A percentile compares a stretch with the other conserved stretches of the same genome.
Evolutionary conservation across 2,113 vertebrate genomes (phyloP).

Genomic region (Bujurquina vittata): DNA sequence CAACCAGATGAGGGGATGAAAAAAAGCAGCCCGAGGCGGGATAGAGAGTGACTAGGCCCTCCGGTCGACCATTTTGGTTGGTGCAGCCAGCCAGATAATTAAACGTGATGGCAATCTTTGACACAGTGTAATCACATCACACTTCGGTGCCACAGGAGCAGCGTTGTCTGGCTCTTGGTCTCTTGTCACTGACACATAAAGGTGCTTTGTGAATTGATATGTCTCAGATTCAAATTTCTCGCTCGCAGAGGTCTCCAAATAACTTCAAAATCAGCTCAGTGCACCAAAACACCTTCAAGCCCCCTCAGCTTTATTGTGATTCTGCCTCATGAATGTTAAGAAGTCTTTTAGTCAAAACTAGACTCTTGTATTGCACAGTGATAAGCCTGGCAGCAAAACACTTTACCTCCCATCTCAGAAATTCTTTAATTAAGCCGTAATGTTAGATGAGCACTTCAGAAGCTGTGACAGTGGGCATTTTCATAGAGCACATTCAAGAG

Average conservation of each 20-base stretch:
- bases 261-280: slow-evolving; percentile 20
- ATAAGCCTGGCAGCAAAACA: background rate
- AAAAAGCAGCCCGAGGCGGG: slow-evolving; percentile 45
- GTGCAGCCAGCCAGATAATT: slow-evolving; percentile 76
- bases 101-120: slow-evolving; percentile 74
- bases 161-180: slow-evolving; percentile 42
- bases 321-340: slow-evolving; percentile 17
- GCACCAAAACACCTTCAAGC: background rate
- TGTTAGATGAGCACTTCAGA: slow-evolving; percentile 24
- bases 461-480: slow-evolving; percentile 5
- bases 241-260: background rate
- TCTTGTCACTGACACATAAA: slow-evolving; percentile 11
- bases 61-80: slow-evolving; percentile 65
- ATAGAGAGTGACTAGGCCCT: slow-evolving; percentile 43
- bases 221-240: background rate
- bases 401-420: background rate
- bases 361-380: background rate
- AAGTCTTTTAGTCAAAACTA: slow-evolving; percentile 18
- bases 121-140: slow-evolving; percentile 69
- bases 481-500: slow-evolving; percentile 27
- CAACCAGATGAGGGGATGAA: slow-evolving; percentile 34
- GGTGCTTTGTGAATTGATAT: slow-evolving; percentile 4
- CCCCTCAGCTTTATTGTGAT: background rate
- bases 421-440: slow-evolving; percentile 41
- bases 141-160: slow-evolving; percentile 56